phyloP scores from a whole-genome alignment of 2,113 vertebrate species.

The Labeo rohita region DNA sequence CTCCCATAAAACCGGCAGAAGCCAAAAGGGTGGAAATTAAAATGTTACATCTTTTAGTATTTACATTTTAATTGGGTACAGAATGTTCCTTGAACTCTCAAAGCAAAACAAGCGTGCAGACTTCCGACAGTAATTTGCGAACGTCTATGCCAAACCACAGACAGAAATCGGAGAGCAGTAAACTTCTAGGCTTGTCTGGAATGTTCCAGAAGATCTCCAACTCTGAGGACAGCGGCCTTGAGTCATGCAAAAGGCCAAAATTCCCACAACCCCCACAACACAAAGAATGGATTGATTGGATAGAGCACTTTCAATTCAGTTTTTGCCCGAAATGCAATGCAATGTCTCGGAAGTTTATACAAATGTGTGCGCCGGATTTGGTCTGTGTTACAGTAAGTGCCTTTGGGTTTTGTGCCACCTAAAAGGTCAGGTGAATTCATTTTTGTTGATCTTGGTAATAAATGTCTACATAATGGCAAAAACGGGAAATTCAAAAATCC shows the following conservation, averaged over 20 bases:
- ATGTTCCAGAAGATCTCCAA: constrained; percentile 37
- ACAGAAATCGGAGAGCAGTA: constrained; percentile 49
- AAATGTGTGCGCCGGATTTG: neutral
- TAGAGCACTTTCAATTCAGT: neutral
- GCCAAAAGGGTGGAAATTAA: constrained; percentile 14
- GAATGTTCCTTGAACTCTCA: constrained; percentile 54
- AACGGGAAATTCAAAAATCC: neutral
- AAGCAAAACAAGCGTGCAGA: constrained; percentile 55
- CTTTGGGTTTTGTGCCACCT: neutral
- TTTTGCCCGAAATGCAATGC: neutral
- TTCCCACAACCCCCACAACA: constrained; percentile 16
- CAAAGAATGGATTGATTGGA: constrained; percentile 1
- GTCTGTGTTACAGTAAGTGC: neutral
- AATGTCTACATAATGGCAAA: neutral
- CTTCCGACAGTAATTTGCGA: constrained; percentile 48
- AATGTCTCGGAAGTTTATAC: neutral
- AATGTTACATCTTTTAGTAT: constrained; percentile 47
- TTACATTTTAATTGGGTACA: constrained; percentile 54
- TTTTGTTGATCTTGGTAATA: neutral
- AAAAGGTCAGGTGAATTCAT: neutral
- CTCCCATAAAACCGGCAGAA: constrained; percentile 15
- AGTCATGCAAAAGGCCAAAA: constrained; percentile 17
- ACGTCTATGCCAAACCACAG: constrained; percentile 41
- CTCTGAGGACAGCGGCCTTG: constrained; percentile 31
- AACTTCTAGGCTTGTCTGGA: constrained; percentile 41